Evolutionary conservation across 2,888 invertebrate genomes (phyloP), one percentile per base, ranked within the genome.

Genomic region (Lacanobia oleracea): DNA sequence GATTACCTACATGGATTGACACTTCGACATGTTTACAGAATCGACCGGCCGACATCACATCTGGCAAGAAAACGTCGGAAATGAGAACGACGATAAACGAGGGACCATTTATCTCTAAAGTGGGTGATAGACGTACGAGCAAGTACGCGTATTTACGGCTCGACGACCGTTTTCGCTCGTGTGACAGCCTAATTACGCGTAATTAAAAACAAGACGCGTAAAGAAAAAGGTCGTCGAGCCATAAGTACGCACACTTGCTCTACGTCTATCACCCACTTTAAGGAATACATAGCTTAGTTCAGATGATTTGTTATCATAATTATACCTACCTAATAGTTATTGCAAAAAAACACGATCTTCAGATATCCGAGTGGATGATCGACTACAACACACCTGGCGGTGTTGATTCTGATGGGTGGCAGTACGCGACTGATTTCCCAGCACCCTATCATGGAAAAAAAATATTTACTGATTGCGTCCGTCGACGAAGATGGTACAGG

Each of bases 401-500:
- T 3, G 98, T 98, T 0, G 99, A 99, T 92, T 97, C 97, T 73
- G 98, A 99, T 83, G 99, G 99, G 3, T 99, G 99, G 99, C 99
- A 99, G 90, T 99, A 99, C 93, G 99, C 99, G 0, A 97, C 98
- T 1, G 99, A 99, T 93, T 99, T 99, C 90, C 98, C 99, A 1
- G 97, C 98, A 1, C 97, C 97, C 14, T 99, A 98, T 92, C 99
- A 98, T 89, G 97, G 97, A 0, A 97, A 97, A 86, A 98, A 98
- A 93, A 97, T 98, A 82, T 98, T 99, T 82, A 98, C 98, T 0
- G 99, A 99, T 93, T 98, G 98, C 89, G 99, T 99, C 0, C 96
- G 99, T 37, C 96, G 98, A 18, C 96, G 98, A 57, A 96, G 98
- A 66, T 99, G 98, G 98, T 97, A 97, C 88, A 97, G 98, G 85